Evolutionary conservation across 1,140 invertebrate genomes (phyloP), one percentile per base, ranked within the genome.

Genomic region (Caenorhabditis remanei): DNA sequence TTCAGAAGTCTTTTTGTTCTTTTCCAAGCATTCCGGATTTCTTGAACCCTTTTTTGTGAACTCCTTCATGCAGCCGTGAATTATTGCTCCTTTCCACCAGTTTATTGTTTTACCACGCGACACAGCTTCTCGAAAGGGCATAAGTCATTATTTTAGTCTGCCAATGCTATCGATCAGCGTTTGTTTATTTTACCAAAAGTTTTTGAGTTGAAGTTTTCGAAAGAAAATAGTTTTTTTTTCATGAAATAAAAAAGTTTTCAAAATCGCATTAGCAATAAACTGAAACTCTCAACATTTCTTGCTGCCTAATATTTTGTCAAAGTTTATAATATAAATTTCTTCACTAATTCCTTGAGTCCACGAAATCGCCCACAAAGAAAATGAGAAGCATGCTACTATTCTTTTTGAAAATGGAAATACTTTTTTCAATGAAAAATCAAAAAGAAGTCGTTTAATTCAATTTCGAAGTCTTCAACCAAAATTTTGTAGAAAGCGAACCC

Each of bases 81-180:
- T 79, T 79, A 79, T 79, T 79, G 46, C 71, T 50, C 46, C 71
- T 19, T 41, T 21, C 7, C 53, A 19, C 8, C 71, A 79, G 71
- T 79, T 79, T 79, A 79, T 50, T 79, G 71, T 79, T 79, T 79
- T 79, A 79, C 71, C 43, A 79, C 71, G 40, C 19, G 46, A 79
- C 71, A 79, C 71, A 21, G 71, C 46, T 79, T 24, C 24, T 79
- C 11, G n/a, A 14, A 63, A 32, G 61, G 61, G 61, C 61, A 63
- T 63, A 63, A 63, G 61, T 63, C 61, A 63, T 63, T 63, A 63
- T 63, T 32, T 40, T 63, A 32, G 8, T 11, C 21, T n/a, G 0
- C 4, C 4, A 16, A 58, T n/a, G 8, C 40, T 71, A 48, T n/a
- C 43, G 41, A 71, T 71, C 65, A 71, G 65, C 16, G 41, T 48